A percentile compares a stretch with the other conserved stretches of the same genome.
These are phyloP conservation scores for Caranx ignobilis DNA, from an alignment of 2,113 vertebrate genomes.

Conservation along the genomic window DNA sequence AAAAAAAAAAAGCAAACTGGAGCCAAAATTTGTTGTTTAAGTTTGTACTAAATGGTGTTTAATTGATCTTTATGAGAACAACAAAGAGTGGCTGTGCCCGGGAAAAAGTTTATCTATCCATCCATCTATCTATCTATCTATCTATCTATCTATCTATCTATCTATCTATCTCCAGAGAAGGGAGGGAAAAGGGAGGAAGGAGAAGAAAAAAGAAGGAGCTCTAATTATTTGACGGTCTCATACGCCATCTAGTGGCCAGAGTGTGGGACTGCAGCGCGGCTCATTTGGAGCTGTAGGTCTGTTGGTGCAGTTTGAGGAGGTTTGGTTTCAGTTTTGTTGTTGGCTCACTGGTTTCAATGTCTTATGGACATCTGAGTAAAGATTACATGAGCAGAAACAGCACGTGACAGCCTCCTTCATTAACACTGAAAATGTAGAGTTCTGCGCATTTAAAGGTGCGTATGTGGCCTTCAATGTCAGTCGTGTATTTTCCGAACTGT, in stretches of 20 bases:
- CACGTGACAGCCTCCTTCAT: neutral
- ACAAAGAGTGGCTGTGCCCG: neutral
- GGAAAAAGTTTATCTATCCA: constrained; percentile 27
- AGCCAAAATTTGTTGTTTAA: constrained; percentile 11
- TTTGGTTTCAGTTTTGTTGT: neutral
- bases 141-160: constrained; percentile 46
- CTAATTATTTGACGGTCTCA: constrained; percentile 77
- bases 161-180: constrained; percentile 29
- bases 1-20: constrained; percentile 1
- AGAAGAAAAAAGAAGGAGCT: constrained; percentile 30
- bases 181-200: constrained; percentile 30
- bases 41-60: constrained; percentile 16
- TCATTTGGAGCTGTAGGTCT: neutral
- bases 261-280: constrained; percentile 33
- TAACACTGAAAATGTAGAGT: neutral
- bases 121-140: constrained; percentile 51
- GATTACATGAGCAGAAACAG: neutral
- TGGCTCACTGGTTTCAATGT: constrained; percentile 31
- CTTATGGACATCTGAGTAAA: neutral
- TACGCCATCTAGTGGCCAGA: constrained; percentile 77
- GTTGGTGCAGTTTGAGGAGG: neutral
- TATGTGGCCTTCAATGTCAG: neutral
- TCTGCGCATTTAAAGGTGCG: neutral
- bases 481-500: neutral
- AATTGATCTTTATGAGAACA: constrained; percentile 38